These are phyloP conservation scores for Drosophila subquinaria DNA, from an alignment of 2,888 invertebrate species.

Conservation along the genomic window DNA sequence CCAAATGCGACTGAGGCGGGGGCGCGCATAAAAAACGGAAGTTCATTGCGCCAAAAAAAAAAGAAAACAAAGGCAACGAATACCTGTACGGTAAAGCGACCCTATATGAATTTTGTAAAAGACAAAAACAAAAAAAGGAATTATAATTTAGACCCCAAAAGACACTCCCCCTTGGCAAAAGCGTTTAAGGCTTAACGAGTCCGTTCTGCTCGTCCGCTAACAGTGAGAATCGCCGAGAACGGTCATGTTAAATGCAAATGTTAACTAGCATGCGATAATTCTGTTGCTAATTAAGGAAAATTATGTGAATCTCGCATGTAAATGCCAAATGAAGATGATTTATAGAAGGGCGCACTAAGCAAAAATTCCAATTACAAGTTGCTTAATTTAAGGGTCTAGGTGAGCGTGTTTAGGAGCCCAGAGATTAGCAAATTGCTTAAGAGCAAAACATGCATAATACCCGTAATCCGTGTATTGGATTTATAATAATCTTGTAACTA, in stretches of 20 bases:
- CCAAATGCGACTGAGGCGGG: conserved; percentile 52
- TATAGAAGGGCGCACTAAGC: not conserved
- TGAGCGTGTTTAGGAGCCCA: conserved; percentile 18
- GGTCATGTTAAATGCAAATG: conserved; percentile 40
- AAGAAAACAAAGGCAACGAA: conserved; percentile 6
- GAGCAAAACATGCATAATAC: not conserved
- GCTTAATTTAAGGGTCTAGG: not conserved
- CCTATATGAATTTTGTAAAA: not conserved
- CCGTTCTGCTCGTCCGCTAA: not conserved
- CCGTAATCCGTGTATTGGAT: not conserved
- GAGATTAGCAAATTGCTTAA: conserved; percentile 18
- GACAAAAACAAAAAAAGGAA: not conserved
- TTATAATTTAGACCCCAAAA: not conserved
- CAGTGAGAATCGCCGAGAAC: conserved; percentile 35
- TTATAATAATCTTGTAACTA: not conserved
- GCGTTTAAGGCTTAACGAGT: not conserved
- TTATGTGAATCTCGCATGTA: conserved; percentile 34
- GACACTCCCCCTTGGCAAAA: not conserved
- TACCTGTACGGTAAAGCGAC: not conserved
- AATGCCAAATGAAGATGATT: conserved; percentile 22
- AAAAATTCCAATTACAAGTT: not conserved
- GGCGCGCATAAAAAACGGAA: conserved; percentile 71
- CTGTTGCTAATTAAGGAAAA: conserved; percentile 23
- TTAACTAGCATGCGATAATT: conserved; percentile 51
- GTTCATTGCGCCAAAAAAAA: conserved; percentile 56